Conservation (phyloP, 2,888 invertebrate species). For the Athalia rosae region DNA sequence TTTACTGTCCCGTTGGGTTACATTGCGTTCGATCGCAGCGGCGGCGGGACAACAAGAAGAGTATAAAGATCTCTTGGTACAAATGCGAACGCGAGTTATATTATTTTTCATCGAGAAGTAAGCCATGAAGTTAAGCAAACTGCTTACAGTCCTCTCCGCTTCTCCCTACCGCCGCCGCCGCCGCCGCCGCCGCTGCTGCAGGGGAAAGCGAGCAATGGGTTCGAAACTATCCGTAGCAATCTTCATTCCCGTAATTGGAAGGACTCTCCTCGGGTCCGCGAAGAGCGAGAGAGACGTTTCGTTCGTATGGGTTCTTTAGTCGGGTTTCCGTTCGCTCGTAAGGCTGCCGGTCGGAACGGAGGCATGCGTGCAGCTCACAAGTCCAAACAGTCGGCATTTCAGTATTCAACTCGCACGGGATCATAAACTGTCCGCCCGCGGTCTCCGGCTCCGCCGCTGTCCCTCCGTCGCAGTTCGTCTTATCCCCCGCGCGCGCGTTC, state of each 20-base stretch:
- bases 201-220: conserved; percentile 31
- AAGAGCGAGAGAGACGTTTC: conserved; percentile 52
- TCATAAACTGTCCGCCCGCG: conserved; percentile 69
- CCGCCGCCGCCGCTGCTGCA: not conserved
- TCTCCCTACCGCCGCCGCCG: not conserved
- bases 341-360: not conserved
- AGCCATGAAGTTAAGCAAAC: conserved; percentile 35
- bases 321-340: conserved; percentile 37
- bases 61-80: conserved; percentile 15
- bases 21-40: not conserved
- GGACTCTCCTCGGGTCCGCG: conserved; percentile 30
- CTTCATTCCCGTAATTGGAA: conserved; percentile 48
- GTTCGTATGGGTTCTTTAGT: conserved; percentile 12
- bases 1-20: not conserved
- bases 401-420: conserved; percentile 67
- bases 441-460: conserved; percentile 53
- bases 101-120: conserved; percentile 42
- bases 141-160: not conserved
- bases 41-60: conserved; percentile 10
- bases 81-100: conserved; percentile 22
- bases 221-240: conserved; percentile 45
- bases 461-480: conserved; percentile 26
- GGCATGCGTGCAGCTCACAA: conserved; percentile 14
- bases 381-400: conserved; percentile 62
- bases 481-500: conserved; percentile 27